Evolutionary conservation across 1,140 invertebrate species (phyloP).

Genomic region (Polypedilum vanderplanki): DNA sequence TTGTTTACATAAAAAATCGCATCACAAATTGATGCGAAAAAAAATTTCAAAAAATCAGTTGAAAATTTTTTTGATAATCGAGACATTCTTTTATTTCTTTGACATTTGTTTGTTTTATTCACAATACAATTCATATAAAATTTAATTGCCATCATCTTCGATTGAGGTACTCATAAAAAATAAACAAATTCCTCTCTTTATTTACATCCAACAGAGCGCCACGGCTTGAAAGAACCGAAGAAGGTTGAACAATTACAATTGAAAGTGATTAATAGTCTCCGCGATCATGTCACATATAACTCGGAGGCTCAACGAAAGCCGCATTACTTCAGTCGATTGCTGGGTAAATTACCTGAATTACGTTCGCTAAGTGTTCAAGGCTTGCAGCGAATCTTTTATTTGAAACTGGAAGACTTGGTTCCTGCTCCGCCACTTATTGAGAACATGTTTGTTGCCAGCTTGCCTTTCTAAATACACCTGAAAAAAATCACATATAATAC

Average conservation of each 20-base stretch:
- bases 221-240: constrained; percentile 83
- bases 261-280: constrained; percentile 88
- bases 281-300: constrained; percentile 92
- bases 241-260: constrained; percentile 90
- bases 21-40: no score
- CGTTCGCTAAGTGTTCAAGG: constrained; percentile 86
- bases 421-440: constrained; percentile 87
- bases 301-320: constrained; percentile 77
- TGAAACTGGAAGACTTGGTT: constrained; percentile 87
- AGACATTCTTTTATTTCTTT: no score
- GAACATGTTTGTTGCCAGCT: constrained; percentile 87
- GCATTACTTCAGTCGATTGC: constrained; percentile 85
- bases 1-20: no score
- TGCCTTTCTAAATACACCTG: constrained; percentile 68
- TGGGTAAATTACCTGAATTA: constrained; percentile 86
- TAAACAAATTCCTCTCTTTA: background rate
- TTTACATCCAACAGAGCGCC: constrained; percentile 62
- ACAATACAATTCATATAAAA: no score
- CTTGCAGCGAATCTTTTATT: constrained; percentile 86
- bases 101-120: no score
- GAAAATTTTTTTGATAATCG: no score
- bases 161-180: no score
- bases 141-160: no score
- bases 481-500: background rate
- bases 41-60: no score